Percentiles rank a stretch among this genome's conserved stretches.
These are phyloP conservation scores for Periophthalmus modestus DNA, from an alignment of 2,113 vertebrate genomes.

Conservation along the genomic window DNA sequence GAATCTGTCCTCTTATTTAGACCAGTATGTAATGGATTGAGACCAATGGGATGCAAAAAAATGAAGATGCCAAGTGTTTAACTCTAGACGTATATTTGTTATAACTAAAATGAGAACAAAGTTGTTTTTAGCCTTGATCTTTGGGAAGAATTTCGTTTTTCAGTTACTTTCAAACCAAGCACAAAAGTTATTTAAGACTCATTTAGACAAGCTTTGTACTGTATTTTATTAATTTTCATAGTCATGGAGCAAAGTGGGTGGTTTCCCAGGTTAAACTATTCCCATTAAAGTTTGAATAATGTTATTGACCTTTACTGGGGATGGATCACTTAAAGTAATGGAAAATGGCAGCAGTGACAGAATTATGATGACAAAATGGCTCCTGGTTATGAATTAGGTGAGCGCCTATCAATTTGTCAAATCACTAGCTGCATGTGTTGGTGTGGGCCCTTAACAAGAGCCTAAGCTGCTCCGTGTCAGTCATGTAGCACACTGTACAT, in stretches of 20 bases:
- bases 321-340: constrained; percentile 69
- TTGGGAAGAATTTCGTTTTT: background rate
- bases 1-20: background rate
- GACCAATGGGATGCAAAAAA: background rate
- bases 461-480: constrained; percentile 53
- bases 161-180: background rate
- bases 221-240: constrained; percentile 48
- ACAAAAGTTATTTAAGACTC: constrained; percentile 25
- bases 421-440: constrained; percentile 53
- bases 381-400: constrained; percentile 58
- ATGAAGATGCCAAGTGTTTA: background rate
- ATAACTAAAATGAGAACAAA: background rate
- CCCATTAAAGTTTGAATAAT: constrained; percentile 72
- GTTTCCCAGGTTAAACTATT: constrained; percentile 68
- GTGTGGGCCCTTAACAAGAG: constrained; percentile 43
- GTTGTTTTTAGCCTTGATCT: background rate
- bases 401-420: constrained; percentile 72
- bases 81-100: background rate
- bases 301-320: constrained; percentile 68
- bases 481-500: constrained; percentile 36
- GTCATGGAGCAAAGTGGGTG: constrained; percentile 45
- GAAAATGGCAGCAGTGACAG: constrained; percentile 59
- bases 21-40: background rate
- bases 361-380: constrained; percentile 67
- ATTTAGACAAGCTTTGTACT: constrained; percentile 35